Base-by-base conservation (phyloP, 2,797 vertebrate genomes). In the Choloepus didactylus region DNA sequence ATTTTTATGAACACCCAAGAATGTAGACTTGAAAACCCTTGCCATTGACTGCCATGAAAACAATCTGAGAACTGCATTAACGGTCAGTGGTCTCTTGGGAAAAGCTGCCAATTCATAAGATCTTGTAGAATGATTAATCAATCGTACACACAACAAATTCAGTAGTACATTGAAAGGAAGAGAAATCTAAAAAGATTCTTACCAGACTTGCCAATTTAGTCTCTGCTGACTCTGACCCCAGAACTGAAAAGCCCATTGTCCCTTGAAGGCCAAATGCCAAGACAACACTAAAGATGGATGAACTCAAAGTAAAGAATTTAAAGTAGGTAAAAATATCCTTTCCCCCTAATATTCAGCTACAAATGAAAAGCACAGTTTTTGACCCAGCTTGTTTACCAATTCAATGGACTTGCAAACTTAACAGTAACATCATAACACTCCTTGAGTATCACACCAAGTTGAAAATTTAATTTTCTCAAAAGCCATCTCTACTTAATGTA, bases 161-260 rank as follows among this genome's bases (percentile, higher is more conserved):
- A 56, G 66, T 81, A 67, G 35, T 16, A 67, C 21, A 15, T 56
- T 46, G 23, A 80, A 67, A 60, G 38, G 56, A 54, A 92, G 35
- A 90, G 59, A 60, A 44, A 41, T 19, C 67, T 23, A 82, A 49
- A 81, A 84, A 51, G 77, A 72, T 59, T 60, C 69, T 49, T 6
- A 2, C 14, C 46, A 10, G 27, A 18, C 51, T 82, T 89, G 44
- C 79, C 88, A 91, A 54, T 64, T 46, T 51, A 83, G 51, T 18
- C 73, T 66, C 70, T 11, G 54, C 64, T n/a, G n/a, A 69, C 41
- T 51, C 94, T 31, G 60, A 73, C 49, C 69, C 51, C 38, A 93
- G 88, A 64, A 80, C 81, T 76, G 7, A 92, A 92, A 69, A 51
- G 69, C 9, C 44, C 84, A 64, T 92, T 92, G 75, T 38, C 80